These are phyloP conservation scores for Acanthacorydalis orientalis DNA, from an alignment of 2,888 invertebrate genomes.

Conservation along the genomic window DNA sequence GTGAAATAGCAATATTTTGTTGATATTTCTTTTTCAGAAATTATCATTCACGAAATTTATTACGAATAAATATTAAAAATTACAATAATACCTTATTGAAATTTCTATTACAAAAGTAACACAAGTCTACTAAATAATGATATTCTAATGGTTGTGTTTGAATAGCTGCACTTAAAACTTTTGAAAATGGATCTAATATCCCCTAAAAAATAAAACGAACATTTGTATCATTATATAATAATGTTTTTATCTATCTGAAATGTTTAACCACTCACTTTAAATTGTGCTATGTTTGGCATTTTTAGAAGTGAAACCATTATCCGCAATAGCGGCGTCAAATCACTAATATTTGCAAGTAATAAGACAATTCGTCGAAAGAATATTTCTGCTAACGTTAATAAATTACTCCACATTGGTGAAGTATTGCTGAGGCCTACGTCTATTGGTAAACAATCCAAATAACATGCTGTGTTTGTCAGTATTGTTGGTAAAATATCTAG, in stretches of 20 bases:
- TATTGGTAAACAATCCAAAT: conserved; percentile 80
- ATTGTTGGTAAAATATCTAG: conserved; percentile 57
- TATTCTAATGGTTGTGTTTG: conserved; percentile 74
- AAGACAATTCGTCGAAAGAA: conserved; percentile 65
- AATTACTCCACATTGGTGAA: conserved; percentile 58
- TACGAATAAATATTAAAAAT: not conserved
- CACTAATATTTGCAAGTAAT: conserved; percentile 49
- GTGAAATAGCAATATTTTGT: not conserved
- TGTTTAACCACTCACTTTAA: conserved; percentile 40
- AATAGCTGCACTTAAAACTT: conserved; percentile 82
- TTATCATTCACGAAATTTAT: conserved; percentile 1
- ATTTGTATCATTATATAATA: not conserved
- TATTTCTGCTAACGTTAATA: conserved; percentile 73
- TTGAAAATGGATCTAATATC: conserved; percentile 88
- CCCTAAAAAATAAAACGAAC: conserved; percentile 32
- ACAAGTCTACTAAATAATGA: conserved; percentile 67
- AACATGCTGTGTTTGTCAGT: conserved; percentile 81
- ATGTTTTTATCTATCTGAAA: not conserved
- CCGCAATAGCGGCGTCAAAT: conserved; percentile 51
- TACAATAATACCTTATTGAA: conserved; percentile 47
- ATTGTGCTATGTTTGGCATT: conserved; percentile 66
- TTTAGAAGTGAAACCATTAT: conserved; percentile 67
- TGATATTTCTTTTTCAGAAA: not conserved
- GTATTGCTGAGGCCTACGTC: conserved; percentile 54
- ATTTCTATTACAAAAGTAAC: conserved; percentile 76